Evolutionary conservation across 2,888 invertebrate genomes (phyloP), one percentile per base, ranked within the genome.

Genomic region (Lysandra coridon): DNA sequence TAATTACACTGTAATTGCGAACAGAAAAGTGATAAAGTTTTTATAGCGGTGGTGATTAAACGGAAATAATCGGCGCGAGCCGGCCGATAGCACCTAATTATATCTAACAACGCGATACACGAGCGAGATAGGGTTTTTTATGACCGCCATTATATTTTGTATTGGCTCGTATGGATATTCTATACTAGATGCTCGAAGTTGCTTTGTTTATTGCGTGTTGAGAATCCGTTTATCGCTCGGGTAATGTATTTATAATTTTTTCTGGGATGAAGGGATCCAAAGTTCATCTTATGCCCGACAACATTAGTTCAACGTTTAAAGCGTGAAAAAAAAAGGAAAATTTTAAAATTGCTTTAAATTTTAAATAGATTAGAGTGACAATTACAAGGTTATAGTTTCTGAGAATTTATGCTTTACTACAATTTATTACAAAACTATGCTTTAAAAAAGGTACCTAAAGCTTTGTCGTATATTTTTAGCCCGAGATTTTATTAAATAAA

Each of bases 1-100:
- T 53, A 76, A 76, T 53, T 57, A 33, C 76, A 33, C 30, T 76
- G 53, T 57, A 76, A 76, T 76, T 33, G 53, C 76, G 57, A 33
- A 53, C 23, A 49, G 76, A 53, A 76, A 76, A 76, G 76, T 76
- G 76, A 57, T 76, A 76, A 76, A 76, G 76, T 76, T 76, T 76
- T 76, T 76, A 76, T 76, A 57, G 76, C 23, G 44, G 75, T 10
- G 44, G 76, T 76, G 57, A 76, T 76, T 76, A 76, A 76, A 76
- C 69, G 69, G 69, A 69, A 69, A 69, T 69, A 69, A 69, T 69
- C 69, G 69, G 64, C 12, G 12, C 64, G 64, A 30, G 14, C 69
- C n/a, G 62, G 2, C 33, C 33, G 69, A 33, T 37, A 69, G 33
- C 69, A 69, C 69, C 33, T 69, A 69, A 69, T 69, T 69, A 69